Conservation (phyloP, 2,888 invertebrate genomes). For the Apantesis nais region DNA sequence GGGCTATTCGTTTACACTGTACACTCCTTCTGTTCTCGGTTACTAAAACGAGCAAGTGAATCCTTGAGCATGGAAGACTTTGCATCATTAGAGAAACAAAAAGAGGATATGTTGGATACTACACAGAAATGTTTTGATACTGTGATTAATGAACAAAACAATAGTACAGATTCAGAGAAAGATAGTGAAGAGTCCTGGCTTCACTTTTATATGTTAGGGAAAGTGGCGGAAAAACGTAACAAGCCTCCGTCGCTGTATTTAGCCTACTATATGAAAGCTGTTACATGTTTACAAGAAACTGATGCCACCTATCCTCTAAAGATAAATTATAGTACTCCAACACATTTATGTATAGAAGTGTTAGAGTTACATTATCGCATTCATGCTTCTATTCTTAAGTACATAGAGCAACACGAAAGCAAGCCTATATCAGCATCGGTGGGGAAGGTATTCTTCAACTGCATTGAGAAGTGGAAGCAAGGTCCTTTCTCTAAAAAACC, state of each 20-base stretch:
- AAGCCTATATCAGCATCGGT: constrained; percentile 87
- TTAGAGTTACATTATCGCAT: constrained; percentile 94
- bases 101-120: constrained; percentile 91
- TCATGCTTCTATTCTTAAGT: constrained; percentile 95
- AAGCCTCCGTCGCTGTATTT: constrained; percentile 90
- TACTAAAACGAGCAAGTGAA: constrained; percentile 92
- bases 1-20: constrained; percentile 96
- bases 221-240: constrained; percentile 95
- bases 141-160: constrained; percentile 87
- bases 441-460: constrained; percentile 86
- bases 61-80: constrained; percentile 91
- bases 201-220: constrained; percentile 97
- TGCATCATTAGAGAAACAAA: constrained; percentile 90
- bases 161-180: constrained; percentile 81
- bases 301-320: constrained; percentile 94
- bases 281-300: constrained; percentile 91
- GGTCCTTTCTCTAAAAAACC: constrained; percentile 74
- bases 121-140: constrained; percentile 92
- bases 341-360: constrained; percentile 94
- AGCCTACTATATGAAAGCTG: constrained; percentile 92
- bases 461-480: constrained; percentile 80
- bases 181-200: constrained; percentile 95
- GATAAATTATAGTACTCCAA: constrained; percentile 94
- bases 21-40: constrained; percentile 95
- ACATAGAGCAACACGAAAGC: constrained; percentile 91